Conservation (phyloP, 2,113 vertebrate genomes). For the Asarcornis scutulata region DNA sequence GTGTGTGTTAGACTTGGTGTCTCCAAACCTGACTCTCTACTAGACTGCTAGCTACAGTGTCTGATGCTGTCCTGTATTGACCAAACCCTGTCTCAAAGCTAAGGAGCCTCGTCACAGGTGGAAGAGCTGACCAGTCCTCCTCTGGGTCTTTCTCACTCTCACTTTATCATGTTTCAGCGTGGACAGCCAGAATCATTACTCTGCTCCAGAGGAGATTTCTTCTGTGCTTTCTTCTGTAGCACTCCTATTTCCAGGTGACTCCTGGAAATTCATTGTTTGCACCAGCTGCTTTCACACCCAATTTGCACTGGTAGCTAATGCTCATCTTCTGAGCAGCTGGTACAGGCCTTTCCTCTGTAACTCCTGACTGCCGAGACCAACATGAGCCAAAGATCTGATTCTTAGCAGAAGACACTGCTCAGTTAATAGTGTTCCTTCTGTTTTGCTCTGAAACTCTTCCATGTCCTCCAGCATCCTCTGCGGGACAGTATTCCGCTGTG, state of each 20-base stretch:
- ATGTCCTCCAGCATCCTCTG: neutral
- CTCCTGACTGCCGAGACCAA: neutral
- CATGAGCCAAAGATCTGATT: neutral
- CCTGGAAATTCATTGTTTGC: neutral
- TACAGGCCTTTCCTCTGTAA: neutral
- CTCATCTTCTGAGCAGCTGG: neutral
- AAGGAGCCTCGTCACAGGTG: neutral
- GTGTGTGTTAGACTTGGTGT: neutral
- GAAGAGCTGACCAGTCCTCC: neutral
- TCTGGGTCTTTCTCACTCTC: neutral
- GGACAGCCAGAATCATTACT: neutral
- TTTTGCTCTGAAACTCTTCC: neutral
- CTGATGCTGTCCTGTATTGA: neutral
- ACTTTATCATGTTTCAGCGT: rapidly evolving
- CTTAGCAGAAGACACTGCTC: neutral
- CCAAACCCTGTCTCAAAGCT: neutral
- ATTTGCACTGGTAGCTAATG: neutral
- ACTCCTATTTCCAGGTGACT: neutral
- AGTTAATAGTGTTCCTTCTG: neutral
- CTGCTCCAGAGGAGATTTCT: neutral
- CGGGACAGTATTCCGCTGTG: neutral
- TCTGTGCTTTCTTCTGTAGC: neutral
- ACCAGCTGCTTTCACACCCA: neutral
- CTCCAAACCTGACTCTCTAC: neutral
- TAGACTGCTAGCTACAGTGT: neutral